Conservation (phyloP, 2,797 vertebrate species). For the Acanthurus tractus region DNA sequence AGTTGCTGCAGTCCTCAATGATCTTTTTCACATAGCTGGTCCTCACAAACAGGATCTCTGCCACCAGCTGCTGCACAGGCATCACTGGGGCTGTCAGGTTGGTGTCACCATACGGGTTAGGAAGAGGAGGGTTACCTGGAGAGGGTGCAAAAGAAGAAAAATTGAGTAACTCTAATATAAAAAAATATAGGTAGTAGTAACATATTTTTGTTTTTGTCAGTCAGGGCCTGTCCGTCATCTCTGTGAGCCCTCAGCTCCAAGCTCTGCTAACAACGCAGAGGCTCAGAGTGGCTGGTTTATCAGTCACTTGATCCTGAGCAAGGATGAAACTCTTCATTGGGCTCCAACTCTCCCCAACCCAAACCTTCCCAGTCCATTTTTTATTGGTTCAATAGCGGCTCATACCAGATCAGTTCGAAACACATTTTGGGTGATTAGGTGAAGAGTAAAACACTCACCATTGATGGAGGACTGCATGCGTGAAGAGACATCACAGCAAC, state of each 20-base stretch:
- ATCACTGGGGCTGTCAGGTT: constrained; percentile 97
- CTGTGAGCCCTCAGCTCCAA: constrained; percentile 80
- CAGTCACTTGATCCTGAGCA: constrained; percentile 85
- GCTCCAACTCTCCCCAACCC: constrained; percentile 39
- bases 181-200: not conserved
- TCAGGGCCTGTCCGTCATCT: not conserved
- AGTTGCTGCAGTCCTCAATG: constrained; percentile 99
- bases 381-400: not conserved
- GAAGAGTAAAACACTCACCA: constrained; percentile 82
- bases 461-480: constrained; percentile 99
- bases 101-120: constrained; percentile 97
- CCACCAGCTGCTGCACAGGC: constrained; percentile 97
- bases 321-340: constrained; percentile 84
- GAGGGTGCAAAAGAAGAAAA: not conserved
- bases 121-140: constrained; percentile 95
- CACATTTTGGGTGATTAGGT: not conserved
- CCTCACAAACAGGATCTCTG: constrained; percentile 98
- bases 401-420: not conserved
- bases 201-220: not conserved
- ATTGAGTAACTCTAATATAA: not conserved
- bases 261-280: constrained; percentile 61
- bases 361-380: not conserved
- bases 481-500: constrained; percentile 96
- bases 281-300: constrained; percentile 77
- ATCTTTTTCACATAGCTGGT: constrained; percentile 99